phyloP scores from a whole-genome alignment of 2,113 vertebrate genomes.

The Salvelinus sp. region DNA sequence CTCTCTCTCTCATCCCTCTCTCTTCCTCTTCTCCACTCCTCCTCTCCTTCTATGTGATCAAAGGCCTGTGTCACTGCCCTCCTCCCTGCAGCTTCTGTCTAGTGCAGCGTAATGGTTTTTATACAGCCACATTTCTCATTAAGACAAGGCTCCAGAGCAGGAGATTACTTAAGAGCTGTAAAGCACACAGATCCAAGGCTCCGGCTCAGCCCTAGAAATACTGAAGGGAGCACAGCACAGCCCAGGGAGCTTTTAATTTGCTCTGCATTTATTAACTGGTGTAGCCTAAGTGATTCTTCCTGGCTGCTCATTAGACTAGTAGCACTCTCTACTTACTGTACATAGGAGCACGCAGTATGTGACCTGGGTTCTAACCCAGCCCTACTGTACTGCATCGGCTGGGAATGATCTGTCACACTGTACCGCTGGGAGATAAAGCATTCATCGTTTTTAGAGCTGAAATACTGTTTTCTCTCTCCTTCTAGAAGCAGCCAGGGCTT shows the following conservation, averaged over 20 bases:
- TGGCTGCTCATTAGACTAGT: conserved; percentile 56
- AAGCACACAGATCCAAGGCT: conserved; percentile 56
- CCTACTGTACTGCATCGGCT: not conserved
- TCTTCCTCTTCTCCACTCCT: no score
- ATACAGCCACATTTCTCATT: conserved; percentile 18
- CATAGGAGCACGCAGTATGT: conserved; percentile 35
- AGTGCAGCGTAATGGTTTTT: conserved; percentile 8
- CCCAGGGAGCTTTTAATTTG: conserved; percentile 64
- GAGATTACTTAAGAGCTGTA: conserved; percentile 53
- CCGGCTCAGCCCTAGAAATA: not conserved
- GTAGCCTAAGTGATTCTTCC: conserved; percentile 58
- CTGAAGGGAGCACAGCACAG: conserved; percentile 16
- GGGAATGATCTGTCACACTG: not conserved
- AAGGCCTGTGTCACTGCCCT: conserved; percentile 14
- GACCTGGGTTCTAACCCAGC: conserved; percentile 50
- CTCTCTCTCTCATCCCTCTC: not conserved
- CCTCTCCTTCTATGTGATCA: not conserved
- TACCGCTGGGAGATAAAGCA: not conserved
- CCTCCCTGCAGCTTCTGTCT: conserved; percentile 6
- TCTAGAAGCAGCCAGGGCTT: conserved; percentile 98
- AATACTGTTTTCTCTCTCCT: conserved; percentile 17
- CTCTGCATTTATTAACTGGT: conserved; percentile 58
- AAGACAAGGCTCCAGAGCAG: conserved; percentile 39
- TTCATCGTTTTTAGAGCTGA: not conserved
- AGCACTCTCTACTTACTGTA: conserved; percentile 20